Evolutionary conservation across 1,140 invertebrate species (phyloP).

Genomic region (Capitella teleta): DNA sequence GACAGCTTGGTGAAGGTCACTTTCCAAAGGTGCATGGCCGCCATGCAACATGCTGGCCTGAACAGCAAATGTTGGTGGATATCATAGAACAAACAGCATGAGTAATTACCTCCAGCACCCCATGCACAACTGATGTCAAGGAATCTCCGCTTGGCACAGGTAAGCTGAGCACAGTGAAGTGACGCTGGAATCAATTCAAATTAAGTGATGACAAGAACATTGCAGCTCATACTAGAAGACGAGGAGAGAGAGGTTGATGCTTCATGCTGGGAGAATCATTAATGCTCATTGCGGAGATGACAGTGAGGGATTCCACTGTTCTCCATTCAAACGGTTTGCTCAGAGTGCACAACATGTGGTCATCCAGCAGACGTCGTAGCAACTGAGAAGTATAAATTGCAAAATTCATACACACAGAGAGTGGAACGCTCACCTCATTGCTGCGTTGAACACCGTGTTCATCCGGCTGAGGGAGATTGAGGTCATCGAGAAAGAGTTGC

Average conservation of each 20-base stretch:
- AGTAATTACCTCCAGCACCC: conserved; percentile 31
- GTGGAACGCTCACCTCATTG: conserved; percentile 26
- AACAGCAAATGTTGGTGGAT: background rate
- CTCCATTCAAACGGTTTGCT: conserved; percentile 40
- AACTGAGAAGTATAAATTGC: conserved; percentile 21
- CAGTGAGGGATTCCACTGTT: conserved; percentile 30
- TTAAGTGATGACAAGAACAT: background rate
- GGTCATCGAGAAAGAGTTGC: conserved; percentile 40
- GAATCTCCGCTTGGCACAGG: conserved; percentile 29
- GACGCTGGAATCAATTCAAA: conserved; percentile 21
- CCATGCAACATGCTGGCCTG: background rate
- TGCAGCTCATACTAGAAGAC: conserved; percentile 26
- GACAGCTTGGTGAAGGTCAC: conserved; percentile 36
- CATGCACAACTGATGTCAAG: conserved; percentile 30
- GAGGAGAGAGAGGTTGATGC: conserved; percentile 23
- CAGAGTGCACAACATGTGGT: conserved; percentile 31
- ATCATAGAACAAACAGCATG: background rate
- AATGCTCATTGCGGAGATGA: conserved; percentile 33
- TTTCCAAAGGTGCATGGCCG: conserved; percentile 30
- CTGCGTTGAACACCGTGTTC: conserved; percentile 28
- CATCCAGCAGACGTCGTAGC: conserved; percentile 35
- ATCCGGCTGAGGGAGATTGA: conserved; percentile 32
- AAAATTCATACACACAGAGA: background rate
- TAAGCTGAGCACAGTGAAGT: conserved; percentile 37
- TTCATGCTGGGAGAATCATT: conserved; percentile 25